Evolutionary conservation across 2,797 vertebrate genomes (phyloP), one percentile per base, ranked within the genome.

Genomic region (Peromyscus aztecus): DNA sequence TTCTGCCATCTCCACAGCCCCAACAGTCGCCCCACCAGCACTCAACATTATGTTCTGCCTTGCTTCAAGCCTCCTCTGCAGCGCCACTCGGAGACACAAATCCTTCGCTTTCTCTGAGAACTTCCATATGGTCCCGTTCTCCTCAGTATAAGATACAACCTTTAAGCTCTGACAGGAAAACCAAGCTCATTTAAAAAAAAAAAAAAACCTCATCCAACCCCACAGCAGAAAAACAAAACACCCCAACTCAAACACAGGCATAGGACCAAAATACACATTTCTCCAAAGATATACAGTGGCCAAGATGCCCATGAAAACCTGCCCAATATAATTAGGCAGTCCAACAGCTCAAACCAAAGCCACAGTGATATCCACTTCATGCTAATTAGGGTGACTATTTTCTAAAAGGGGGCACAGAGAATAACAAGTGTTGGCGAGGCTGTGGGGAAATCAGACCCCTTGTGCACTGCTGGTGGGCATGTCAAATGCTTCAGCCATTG

Each of bases 391-490:
- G 27, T 2, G 13, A 8, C 57, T 46, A 34, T 57, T 57, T 75
- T 37, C n/a, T 40, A 83, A 65, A 84, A 14, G 46, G 65, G 34
- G 49, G 27, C 6, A 10, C 29, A 49, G 52, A 63, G 24, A 75
- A 40, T 4, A 49, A 11, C 19, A 43, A 59, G 73, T 2, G 65
- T 7, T 52, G 43, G 31, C 31, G 34, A 37, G 16, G 67, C 10
- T 0, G 27, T 21, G n/a, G 75, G 40, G 34, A 2, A n/a, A 24
- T 0, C 8, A 16, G 57, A 43, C 52, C 16, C 55, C 81, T 40
- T 0, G 6, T 6, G 21, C 34, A 2, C 6, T 3, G 31, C 29
- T 2, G 0, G 7, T 1, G 40, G 82, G 59, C 40, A 5, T 24
- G 43, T 57, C n/a, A 31, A 55, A 61, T 0, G 34, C 37, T 4